Base-by-base conservation (phyloP, 2,113 vertebrate genomes). In the Tragelaphus imberbis region DNA sequence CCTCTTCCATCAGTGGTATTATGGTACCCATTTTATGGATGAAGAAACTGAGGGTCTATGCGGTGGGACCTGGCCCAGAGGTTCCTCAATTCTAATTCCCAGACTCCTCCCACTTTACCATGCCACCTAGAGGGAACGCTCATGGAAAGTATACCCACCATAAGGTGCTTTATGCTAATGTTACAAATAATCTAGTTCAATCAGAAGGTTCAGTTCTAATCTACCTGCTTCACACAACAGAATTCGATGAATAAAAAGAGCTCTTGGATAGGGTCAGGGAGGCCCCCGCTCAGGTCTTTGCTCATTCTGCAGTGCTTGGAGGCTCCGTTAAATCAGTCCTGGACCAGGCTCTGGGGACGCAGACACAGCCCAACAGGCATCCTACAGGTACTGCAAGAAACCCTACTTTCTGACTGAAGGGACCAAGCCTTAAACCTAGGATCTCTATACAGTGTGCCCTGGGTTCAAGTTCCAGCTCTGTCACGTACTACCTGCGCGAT, bases 401-500 rank as follows among this genome's bases (percentile, higher is more conserved):
- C 15, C 33, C 55, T 65, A 0, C 8, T 85, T 59, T 30, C 59
- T 82, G 56, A 36, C n/a, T 0, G 82, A 77, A 58, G 40, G 63
- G 75, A 65, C 56, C 33, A 47, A n/a, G 40, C 12, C 51, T 68
- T 65, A 49, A 44, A 10, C 11, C 1, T 44, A 30, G 0, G 2
- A 13, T 53, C 21, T 23, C 28, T 2, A 5, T 5, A 16, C 6
- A 16, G 28, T 11, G 5, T 25, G 7, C 53, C 44, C 90, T 49
- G n/a, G 25, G 25, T 25, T 88, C 71, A 16, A 40, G 40, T 77
- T 79, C 40, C 13, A 51, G 27, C 87, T 80, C 40, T 17, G 4
- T 11, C 87, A 19, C 2, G 0, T 27, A 7, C 15, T 1, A 12
- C 11, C 25, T 9, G 3, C 14, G 51, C 0, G 16, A 9, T 51